Evolutionary conservation across 2,797 vertebrate species (phyloP), one percentile per base, ranked within the genome.

Genomic region (Channallabes apus): DNA sequence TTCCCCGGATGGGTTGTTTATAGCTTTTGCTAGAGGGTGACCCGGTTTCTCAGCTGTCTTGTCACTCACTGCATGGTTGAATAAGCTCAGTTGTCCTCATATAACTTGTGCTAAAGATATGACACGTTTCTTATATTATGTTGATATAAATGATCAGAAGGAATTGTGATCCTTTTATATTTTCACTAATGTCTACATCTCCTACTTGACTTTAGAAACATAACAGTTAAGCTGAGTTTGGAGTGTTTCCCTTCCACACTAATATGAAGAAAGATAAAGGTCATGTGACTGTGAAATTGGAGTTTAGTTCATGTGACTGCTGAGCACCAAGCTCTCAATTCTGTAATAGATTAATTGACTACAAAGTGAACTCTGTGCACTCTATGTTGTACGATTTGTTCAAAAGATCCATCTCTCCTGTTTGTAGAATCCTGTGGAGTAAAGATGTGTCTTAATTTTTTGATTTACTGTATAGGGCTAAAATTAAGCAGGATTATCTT

Each of bases 11-110:
- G 65, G 75, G 46, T 65, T 86, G 15, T 62, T 65, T 24, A 65
- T 79, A 35, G 59, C 22, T 80, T 83, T 83, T 80, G 79, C 64
- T 20, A 9, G 18, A 86, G 59, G 27, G 27, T 86, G 85, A 67
- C 82, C 82, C 75, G 29, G 61, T 86, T 86, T 62, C 51, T 80
- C 76, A 83, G 82, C 76, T 80, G 85, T 83, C 85, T 83, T 86
- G 67, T 86, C 81, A 80, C 81, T 86, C 81, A 79, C 41, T 73
- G 41, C 59, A 58, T 83, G 82, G 77, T 73, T 7, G 15, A n/a
- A 83, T 83, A 27, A 65, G 76, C 14, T 54, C 64, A 82, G 56
- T 64, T 56, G 58, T 79, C 22, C 17, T 38, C 8, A 22, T 54
- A 56, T 72, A 46, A 41, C 12, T 83, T 78, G 41, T 20, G 24